Base-by-base conservation (phyloP, 2,113 vertebrate genomes). In the Xiphophorus couchianus region DNA sequence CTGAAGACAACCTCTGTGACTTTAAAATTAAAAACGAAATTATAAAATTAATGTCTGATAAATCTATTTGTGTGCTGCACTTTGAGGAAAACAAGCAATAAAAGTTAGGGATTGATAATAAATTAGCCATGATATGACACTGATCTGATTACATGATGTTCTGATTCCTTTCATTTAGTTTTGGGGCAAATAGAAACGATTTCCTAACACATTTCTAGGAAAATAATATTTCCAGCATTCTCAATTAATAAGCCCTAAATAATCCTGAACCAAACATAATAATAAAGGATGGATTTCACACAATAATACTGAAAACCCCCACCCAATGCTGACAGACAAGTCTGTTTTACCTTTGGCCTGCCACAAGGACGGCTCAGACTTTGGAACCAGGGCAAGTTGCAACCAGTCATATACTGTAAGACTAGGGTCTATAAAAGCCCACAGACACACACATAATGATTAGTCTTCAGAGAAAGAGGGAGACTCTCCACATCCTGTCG, bases 291-390 rank as follows among this genome's bases (percentile, higher is more conserved):
- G 54, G 35, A 78, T 35, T 33, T 63, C 28, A 64, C 51, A 31
- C 62, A 80, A 84, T 91, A 76, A 63, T 64, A 44, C 44, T 62
- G 73, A 74, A 66, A 73, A 72, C 84, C 90, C 86, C 86, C 81
- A 75, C 83, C 91, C 78, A 79, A 33, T 93, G 91, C 91, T 90
- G 93, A 92, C 91, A 78, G 77, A 85, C 85, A 84, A 66, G 82
- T 89, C 89, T 87, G 51, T 78, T 73, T 74, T 85, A 93, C 93
- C 93, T 94, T 94, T 94, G 93, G 82, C 86, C 93, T 93, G 91
- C 91, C 93, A 94, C 93, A 94, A 80, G 83, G 86, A 82, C 92
- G 74, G 78, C 63, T 80, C 84, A 92, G 90, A 93, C 93, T 93
- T 93, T 94, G 93, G 90, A 94, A 90, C 85, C 65, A 79, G 86